phyloP scores from a whole-genome alignment of 2,797 vertebrate genomes.

The Valencia hispanica region DNA sequence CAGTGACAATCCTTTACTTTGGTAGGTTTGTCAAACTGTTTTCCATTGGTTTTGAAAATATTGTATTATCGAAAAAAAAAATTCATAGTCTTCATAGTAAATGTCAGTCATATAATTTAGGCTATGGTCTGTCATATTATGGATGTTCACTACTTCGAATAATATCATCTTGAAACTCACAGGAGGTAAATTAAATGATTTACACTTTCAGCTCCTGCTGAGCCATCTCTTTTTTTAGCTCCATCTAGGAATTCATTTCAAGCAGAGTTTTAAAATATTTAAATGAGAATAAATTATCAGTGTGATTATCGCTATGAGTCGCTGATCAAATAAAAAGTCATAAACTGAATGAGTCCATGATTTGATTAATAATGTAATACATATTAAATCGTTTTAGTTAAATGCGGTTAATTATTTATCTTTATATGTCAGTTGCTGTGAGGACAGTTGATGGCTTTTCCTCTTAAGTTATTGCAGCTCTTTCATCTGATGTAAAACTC shows the following conservation, averaged over 20 bases:
- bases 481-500: not conserved
- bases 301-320: conserved; percentile 23
- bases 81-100: not conserved
- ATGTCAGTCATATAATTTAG: not conserved
- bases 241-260: conserved; percentile 4
- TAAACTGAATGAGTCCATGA: conserved; percentile 22
- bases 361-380: conserved; percentile 27
- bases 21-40: not conserved
- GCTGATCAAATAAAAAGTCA: conserved; percentile 15
- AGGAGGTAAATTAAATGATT: not conserved
- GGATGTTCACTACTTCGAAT: not conserved
- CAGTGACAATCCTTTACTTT: conserved; percentile 10
- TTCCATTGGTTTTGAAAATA: not conserved
- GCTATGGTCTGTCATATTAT: not conserved
- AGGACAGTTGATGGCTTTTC: conserved; percentile 5
- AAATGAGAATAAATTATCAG: conserved; percentile 22
- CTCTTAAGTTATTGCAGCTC: conserved; percentile 11
- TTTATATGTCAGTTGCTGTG: conserved; percentile 13
- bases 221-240: not conserved
- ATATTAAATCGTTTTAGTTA: conserved; percentile 28
- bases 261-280: conserved; percentile 28
- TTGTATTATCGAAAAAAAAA: too few species aligned
- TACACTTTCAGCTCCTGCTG: not conserved
- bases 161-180: not conserved
- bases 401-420: conserved; percentile 32